These are phyloP conservation scores for Creontiades dilutus DNA, from an alignment of 2,888 invertebrate genomes.

Conservation along the genomic window DNA sequence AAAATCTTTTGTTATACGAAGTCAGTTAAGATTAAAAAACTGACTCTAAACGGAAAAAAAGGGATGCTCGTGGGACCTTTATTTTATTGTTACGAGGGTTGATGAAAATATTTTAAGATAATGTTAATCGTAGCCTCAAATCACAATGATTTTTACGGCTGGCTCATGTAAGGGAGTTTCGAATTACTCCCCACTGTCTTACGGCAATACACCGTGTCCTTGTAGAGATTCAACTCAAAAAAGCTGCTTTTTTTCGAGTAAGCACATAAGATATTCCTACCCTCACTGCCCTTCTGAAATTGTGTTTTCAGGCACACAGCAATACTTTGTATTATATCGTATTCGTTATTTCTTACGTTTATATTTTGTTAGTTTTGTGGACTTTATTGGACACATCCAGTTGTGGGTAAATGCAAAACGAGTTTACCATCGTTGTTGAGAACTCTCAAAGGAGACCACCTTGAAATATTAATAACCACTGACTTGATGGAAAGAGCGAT, in stretches of 20 bases:
- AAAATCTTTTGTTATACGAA: conserved; percentile 29
- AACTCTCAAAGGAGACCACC: too few species aligned
- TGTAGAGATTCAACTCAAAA: not conserved
- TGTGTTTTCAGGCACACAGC: not conserved
- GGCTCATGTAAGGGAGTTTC: not conserved
- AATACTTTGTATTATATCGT: not conserved
- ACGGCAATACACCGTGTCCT: not conserved
- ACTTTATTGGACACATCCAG: not conserved
- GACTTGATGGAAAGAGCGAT: too few species aligned
- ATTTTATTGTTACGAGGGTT: conserved; percentile 20
- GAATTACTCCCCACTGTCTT: not conserved
- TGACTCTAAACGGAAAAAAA: conserved; percentile 48
- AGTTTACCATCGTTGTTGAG: too few species aligned
- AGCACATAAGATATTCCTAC: not conserved
- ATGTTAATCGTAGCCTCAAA: not conserved
- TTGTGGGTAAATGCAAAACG: not conserved
- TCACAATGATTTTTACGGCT: not conserved
- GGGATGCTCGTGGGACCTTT: not conserved
- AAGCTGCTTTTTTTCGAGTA: not conserved
- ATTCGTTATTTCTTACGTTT: not conserved
- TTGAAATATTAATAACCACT: too few species aligned
- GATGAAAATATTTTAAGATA: conserved; percentile 8
- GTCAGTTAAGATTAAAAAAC: not conserved
- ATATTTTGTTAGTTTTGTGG: not conserved
- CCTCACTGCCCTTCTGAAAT: conserved; percentile 24